These are phyloP conservation scores for Momotus momota DNA, from an alignment of 2,797 vertebrate genomes.

Conservation along the genomic window DNA sequence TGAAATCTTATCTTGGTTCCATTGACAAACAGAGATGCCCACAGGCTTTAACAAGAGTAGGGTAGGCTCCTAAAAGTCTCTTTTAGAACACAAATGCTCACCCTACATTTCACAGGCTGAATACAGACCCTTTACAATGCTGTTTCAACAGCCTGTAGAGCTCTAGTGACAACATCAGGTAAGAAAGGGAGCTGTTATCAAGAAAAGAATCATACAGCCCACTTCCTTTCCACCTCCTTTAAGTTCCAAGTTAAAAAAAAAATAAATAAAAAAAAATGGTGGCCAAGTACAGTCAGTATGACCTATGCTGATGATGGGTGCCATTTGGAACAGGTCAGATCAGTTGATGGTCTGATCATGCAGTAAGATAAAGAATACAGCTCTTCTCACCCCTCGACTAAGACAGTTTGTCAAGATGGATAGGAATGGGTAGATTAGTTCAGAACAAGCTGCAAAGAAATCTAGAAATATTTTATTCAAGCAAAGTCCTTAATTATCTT, in stretches of 20 bases:
- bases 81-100: neutral
- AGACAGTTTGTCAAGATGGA: neutral
- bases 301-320: neutral
- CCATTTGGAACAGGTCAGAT: neutral
- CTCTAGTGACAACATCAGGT: neutral
- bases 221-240: neutral
- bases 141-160: neutral
- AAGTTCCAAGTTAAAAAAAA: neutral
- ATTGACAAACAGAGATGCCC: neutral
- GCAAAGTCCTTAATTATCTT: neutral
- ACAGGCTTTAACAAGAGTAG: neutral
- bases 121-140: neutral
- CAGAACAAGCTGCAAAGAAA: neutral
- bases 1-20: neutral
- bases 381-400: neutral
- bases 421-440: neutral
- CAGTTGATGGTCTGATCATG: neutral
- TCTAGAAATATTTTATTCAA: neutral
- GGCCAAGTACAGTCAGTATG: neutral
- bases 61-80: slow-evolving; percentile 21
- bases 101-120: neutral
- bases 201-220: neutral
- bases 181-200: neutral
- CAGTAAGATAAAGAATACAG: neutral
- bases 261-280: neutral